Evolutionary conservation across 2,797 vertebrate genomes (phyloP).

Genomic region (Eutrigla gurnardus): DNA sequence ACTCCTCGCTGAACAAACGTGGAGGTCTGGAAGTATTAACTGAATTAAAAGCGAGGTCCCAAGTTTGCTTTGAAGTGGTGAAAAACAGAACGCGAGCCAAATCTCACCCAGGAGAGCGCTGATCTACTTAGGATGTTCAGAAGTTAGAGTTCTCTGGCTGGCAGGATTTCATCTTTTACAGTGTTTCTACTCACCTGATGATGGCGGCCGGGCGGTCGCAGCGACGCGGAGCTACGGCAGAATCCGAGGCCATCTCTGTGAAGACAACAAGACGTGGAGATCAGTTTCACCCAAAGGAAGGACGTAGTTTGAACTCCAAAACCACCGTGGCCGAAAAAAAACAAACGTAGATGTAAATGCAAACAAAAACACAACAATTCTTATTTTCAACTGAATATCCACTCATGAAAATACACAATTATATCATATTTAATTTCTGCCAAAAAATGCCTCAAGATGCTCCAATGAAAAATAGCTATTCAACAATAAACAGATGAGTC

Average conservation of each 20-base stretch:
- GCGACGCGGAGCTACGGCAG: neutral
- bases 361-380: too few relatives aligned
- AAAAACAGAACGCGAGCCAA: neutral
- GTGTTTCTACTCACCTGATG: slow-evolving; percentile 22
- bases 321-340: too few relatives aligned
- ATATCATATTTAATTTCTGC: too few relatives aligned
- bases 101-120: neutral
- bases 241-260: slow-evolving; percentile 37
- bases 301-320: too few relatives aligned
- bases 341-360: too few relatives aligned
- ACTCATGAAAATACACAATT: too few relatives aligned
- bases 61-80: slow-evolving; percentile 28
- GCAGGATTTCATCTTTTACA: too few relatives aligned
- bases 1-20: slow-evolving; percentile 37
- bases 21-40: slow-evolving; percentile 20
- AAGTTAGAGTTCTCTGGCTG: too few relatives aligned
- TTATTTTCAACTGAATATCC: too few relatives aligned
- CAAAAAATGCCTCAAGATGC: too few relatives aligned
- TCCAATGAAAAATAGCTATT: too few relatives aligned
- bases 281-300: neutral
- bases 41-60: slow-evolving; percentile 37
- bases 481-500: too few relatives aligned
- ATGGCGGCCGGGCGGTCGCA: neutral
- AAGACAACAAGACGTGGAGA: neutral
- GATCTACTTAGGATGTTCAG: neutral